Evolutionary conservation across 2,113 vertebrate genomes (phyloP), one percentile per base, ranked within the genome.

Genomic region (Pangasianodon gigas): DNA sequence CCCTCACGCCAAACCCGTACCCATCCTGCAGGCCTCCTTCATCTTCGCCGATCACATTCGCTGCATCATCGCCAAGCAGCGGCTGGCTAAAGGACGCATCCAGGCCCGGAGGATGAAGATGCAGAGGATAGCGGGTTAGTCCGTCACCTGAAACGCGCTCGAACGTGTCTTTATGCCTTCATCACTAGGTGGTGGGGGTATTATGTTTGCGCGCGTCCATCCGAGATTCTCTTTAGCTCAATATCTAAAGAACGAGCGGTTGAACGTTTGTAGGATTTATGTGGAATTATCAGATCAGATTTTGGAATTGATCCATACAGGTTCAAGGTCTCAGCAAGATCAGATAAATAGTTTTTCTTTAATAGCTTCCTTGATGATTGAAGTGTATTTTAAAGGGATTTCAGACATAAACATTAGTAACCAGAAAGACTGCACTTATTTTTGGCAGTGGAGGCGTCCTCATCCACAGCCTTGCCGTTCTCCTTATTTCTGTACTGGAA

Each of bases 41-140:
- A 95, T 99, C 89, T 99, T 99, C 81, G 97, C 98, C 0, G 98
- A 99, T 94, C 98, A 99, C 91, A 99, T 99, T 91, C 98, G 98
- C 92, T 99, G 98, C 94, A 98, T 99, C 93, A 99, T 99, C 2
- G 98, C 98, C 74, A 99, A 99, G 92, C 98, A 99, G 91, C 97
- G 98, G 71, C 96, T 99, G 65, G 98, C 98, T 89, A 99, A 99
- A 91, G 98, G 98, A 8, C 97, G 98, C 3, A 99, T 99, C 94
- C 98, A 99, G 90, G 98, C 98, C 0, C 95, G 98, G 4, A 97
- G 98, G 62, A 98, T 98, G 96, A 99, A 99, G 93, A 99, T 99
- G 98, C 98, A 99, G 93, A 96, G 98, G 82, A 99, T 99, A 85
- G 97, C 98, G 29, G 98, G 98, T 98, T 89, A 94, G 90, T 1